Evolutionary conservation across 1,140 invertebrate genomes (phyloP).

Genomic region (Paramacrobiotus metropolitanus): DNA sequence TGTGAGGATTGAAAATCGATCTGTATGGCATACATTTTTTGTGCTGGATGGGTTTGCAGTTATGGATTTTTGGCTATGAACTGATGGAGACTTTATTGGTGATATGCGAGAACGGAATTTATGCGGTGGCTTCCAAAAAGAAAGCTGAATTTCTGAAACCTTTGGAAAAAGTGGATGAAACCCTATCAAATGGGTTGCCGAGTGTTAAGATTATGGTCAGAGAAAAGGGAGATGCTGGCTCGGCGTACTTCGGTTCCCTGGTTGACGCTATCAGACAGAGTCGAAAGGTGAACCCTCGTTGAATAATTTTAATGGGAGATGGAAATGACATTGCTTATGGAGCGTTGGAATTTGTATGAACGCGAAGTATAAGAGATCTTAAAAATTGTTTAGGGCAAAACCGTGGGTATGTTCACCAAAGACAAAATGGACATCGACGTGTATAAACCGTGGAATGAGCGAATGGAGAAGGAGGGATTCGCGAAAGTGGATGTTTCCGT

Average conservation of each 20-base stretch:
- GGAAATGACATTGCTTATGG: neutral
- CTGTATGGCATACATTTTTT: constrained; percentile 18
- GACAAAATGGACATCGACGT: constrained; percentile 74
- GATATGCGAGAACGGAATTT: constrained; percentile 53
- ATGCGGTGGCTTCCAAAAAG: constrained; percentile 84
- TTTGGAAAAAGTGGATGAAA: constrained; percentile 63
- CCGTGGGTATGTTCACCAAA: constrained; percentile 72
- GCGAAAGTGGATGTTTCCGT: constrained; percentile 56
- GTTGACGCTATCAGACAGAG: constrained; percentile 61
- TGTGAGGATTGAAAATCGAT: neutral
- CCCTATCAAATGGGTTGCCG: constrained; percentile 43
- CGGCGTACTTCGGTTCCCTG: constrained; percentile 70
- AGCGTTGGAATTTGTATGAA: constrained; percentile 2
- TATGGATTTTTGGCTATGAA: constrained; percentile 91
- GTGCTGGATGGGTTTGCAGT: constrained; percentile 29
- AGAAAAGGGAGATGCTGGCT: constrained; percentile 65
- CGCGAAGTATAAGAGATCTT: constrained; percentile 6
- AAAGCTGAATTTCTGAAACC: constrained; percentile 89
- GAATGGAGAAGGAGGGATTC: constrained; percentile 1
- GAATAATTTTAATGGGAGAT: no score
- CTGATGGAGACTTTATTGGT: constrained; percentile 83
- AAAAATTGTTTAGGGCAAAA: constrained; percentile 37
- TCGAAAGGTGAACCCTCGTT: no score
- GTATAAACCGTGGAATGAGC: neutral
- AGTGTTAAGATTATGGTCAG: constrained; percentile 61